Evolutionary conservation across 2,888 invertebrate genomes (phyloP), one percentile per base, ranked within the genome.

Genomic region (Hololepta plana): DNA sequence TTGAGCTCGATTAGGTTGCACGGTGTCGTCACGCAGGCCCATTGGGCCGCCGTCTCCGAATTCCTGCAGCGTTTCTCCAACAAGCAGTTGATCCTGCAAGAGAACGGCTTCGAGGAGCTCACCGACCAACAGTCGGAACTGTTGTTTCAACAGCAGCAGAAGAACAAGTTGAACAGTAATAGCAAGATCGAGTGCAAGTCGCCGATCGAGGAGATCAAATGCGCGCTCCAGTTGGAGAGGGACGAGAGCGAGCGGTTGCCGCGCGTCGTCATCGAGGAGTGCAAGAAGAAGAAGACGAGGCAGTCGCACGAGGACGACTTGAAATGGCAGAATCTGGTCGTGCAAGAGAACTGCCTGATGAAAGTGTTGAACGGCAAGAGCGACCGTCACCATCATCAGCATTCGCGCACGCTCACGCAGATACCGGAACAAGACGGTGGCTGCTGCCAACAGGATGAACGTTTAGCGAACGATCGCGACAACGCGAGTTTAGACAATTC

Each of bases 1-100:
- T 59, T 72, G 38, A 68, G 69, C 32, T 69, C 70, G 41, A 69
- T 72, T 38, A 59, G 68, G 40, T 59, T 72, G 41, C 68, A 70
- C 49, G 70, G 71, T 33, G 64, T 63, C 32, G 59, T 70, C 33
- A 71, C 70, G 14, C 65, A 67, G 41, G 68, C 68, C 24, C 71
- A 71, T 42, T 67, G 68, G 57, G 63, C 67, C 28, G 67, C 68
- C 30, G 66, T 71, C 27, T 62, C 67, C 30, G 67, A 70, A 47
- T 68, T 72, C 48, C 59, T 72, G 41, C 61, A 67, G 35, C 60
- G 66, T 51, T 67, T 70, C 28, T 64, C 69, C 35, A 68, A 68
- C 40, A 68, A 67, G 36, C 64, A 64, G 32, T 60, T 72, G 33
- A 63, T 70, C 35, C 54, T 71, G 29, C 67, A 55, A 55, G 48